Evolutionary conservation across 2,113 vertebrate genomes (phyloP).

Genomic region (Gobio gobio): DNA sequence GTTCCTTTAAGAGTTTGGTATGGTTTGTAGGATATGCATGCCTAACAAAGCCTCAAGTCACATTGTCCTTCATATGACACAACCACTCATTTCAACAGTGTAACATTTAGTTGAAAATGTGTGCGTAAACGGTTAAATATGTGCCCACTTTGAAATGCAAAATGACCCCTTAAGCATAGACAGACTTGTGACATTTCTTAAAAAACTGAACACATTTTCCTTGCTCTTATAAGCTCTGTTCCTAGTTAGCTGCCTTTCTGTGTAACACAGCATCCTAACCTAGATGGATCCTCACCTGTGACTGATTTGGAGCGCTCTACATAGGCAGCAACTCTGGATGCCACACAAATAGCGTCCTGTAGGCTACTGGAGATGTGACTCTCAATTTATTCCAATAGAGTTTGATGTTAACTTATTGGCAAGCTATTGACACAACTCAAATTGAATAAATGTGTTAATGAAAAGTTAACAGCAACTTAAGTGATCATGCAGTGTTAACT

Average conservation of each 20-base stretch:
- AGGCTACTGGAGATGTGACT: not conserved
- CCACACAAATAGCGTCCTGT: not conserved
- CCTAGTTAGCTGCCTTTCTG: not conserved
- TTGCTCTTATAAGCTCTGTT: not conserved
- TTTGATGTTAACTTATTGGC: not conserved
- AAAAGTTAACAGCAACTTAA: not conserved
- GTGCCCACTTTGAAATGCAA: conserved; percentile 6
- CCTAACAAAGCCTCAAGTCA: not conserved
- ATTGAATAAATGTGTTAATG: not conserved
- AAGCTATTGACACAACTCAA: not conserved
- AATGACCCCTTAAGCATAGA: conserved; percentile 7
- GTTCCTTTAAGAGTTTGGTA: not conserved
- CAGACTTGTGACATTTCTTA: not conserved
- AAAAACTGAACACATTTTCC: not conserved
- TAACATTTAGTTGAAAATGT: not conserved
- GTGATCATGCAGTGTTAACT: not conserved
- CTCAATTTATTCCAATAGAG: not conserved
- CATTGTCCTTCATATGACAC: not conserved
- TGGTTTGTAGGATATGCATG: not conserved
- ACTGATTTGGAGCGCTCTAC: not conserved
- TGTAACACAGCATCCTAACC: not conserved
- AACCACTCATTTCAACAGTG: not conserved
- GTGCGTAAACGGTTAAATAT: conserved; percentile 9
- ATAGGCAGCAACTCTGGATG: not conserved
- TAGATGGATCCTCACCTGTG: not conserved